A percentile compares a stretch with the other conserved stretches of the same genome.
Evolutionary conservation across 2,113 vertebrate genomes (phyloP).

Genomic region (Tenebrosternarchus preto): DNA sequence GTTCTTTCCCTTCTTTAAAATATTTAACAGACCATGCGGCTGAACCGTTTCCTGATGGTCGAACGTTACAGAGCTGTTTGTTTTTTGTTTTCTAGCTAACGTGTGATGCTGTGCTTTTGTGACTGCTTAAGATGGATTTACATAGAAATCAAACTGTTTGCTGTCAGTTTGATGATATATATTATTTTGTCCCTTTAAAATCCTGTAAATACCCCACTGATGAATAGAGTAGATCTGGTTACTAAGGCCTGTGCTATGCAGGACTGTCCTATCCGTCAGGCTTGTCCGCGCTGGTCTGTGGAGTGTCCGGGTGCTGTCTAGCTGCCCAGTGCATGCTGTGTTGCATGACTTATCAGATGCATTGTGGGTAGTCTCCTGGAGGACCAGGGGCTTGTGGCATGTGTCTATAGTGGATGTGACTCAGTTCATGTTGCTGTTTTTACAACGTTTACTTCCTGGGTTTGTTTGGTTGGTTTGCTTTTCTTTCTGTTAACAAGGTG

Average conservation of each 20-base stretch:
- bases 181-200: neutral
- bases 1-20: neutral
- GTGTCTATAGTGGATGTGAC: constrained; percentile 73
- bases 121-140: neutral
- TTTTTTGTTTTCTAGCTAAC: neutral
- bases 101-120: neutral
- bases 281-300: constrained; percentile 61
- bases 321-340: constrained; percentile 90
- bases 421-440: constrained; percentile 61
- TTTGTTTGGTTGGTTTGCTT: constrained; percentile 50
- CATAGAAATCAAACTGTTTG: neutral
- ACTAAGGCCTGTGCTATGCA: constrained; percentile 64
- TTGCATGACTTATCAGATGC: constrained; percentile 93
- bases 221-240: too few relatives aligned
- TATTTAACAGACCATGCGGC: neutral
- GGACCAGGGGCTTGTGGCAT: constrained; percentile 84
- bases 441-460: constrained; percentile 58
- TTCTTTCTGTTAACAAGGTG: constrained; percentile 21
- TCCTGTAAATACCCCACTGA: too few relatives aligned
- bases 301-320: constrained; percentile 83
- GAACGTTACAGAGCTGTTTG: neutral
- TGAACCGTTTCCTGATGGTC: neutral
- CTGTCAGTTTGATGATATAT: neutral
- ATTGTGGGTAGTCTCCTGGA: constrained; percentile 80
- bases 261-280: constrained; percentile 42